phyloP scores from a whole-genome alignment of 23 tunicate species.

The Corella eumyota region DNA sequence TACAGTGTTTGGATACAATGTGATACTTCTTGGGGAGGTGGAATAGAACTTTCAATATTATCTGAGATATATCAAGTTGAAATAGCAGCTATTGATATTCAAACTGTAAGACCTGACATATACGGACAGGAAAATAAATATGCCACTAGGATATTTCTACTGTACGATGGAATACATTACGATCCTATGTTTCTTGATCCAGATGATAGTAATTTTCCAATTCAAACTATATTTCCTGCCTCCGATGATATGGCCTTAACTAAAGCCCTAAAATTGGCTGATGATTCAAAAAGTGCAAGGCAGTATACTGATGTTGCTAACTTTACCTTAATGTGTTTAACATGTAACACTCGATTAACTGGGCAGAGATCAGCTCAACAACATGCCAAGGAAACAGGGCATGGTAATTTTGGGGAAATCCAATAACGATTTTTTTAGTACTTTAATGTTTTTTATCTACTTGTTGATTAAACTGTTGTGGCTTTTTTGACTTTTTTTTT shows the following conservation, averaged over 20 bases:
- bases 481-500: too few species aligned
- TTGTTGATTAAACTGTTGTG: too few species aligned
- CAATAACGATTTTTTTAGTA: too few species aligned
- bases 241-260: conserved; percentile 43
- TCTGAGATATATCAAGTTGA: conserved; percentile 59
- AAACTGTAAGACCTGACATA: conserved; percentile 63
- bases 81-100: conserved; percentile 88
- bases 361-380: conserved; percentile 61
- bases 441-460: too few species aligned
- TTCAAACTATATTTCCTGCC: conserved; percentile 53
- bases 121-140: conserved; percentile 65
- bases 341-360: conserved; percentile 53
- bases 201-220: conserved; percentile 17
- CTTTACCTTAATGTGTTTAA: conserved; percentile 54
- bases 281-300: conserved; percentile 38
- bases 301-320: conserved; percentile 63
- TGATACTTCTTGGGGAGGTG: conserved; percentile 96
- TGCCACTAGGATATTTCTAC: conserved; percentile 39
- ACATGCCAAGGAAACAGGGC: conserved; percentile 88
- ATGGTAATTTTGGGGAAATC: conserved; percentile 78
- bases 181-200: conserved; percentile 78
- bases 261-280: conserved; percentile 51
- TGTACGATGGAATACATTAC: conserved; percentile 91
- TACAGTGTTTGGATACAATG: conserved; percentile 92
- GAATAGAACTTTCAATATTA: conserved; percentile 71